These are phyloP conservation scores for Oreochromis grahami DNA, from an alignment of 2,797 vertebrate species.

Conservation along the genomic window DNA sequence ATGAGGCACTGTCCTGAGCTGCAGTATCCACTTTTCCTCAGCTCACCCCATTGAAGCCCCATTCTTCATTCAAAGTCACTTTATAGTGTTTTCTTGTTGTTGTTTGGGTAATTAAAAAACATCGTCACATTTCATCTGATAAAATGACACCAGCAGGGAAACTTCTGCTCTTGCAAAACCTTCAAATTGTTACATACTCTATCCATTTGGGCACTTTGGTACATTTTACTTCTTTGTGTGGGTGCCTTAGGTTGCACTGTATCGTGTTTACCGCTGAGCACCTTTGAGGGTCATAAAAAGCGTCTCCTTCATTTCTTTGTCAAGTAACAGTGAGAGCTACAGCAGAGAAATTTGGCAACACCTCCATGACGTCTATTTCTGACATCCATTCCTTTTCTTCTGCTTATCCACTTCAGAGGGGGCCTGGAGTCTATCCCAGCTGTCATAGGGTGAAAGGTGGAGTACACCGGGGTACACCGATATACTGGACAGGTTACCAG, in stretches of 20 bases:
- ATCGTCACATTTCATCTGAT: not conserved
- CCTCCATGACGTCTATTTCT: not conserved
- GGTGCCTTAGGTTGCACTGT: not conserved
- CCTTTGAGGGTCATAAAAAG: not conserved
- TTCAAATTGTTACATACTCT: not conserved
- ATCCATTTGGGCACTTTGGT: not conserved
- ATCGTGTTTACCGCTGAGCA: not conserved
- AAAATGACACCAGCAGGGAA: not conserved
- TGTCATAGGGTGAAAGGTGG: not conserved
- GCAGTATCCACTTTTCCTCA: not conserved
- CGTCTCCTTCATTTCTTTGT: not conserved
- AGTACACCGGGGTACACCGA: not conserved
- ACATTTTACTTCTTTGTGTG: not conserved
- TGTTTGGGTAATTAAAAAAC: not conserved
- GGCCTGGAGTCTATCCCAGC: not conserved
- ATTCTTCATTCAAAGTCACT: not conserved
- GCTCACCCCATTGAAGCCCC: not conserved
- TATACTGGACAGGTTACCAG: not conserved
- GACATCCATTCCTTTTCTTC: not conserved
- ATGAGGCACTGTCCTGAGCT: not conserved
- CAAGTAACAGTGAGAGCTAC: not conserved
- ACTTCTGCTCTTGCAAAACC: not conserved
- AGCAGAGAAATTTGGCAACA: not conserved
- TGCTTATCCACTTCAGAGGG: not conserved
- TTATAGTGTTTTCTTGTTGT: not conserved